Evolutionary conservation across 2,113 vertebrate species (phyloP).

Genomic region (Pluvianellus socialis): DNA sequence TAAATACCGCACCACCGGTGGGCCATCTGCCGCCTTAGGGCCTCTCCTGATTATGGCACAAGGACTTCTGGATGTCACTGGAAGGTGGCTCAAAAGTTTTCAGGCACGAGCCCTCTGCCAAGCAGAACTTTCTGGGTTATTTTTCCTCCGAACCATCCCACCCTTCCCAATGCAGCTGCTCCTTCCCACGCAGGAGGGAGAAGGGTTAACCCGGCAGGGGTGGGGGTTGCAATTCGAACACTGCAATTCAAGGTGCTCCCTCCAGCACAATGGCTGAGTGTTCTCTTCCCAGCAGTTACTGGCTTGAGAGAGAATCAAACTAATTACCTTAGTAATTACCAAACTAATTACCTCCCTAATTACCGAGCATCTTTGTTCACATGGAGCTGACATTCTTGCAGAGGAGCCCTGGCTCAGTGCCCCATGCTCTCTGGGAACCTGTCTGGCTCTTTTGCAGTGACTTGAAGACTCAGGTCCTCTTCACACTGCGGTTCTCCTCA

Average conservation of each 20-base stretch:
- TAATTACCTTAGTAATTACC: conserved; percentile 70
- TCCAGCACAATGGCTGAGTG: not conserved
- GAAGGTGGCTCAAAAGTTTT: not conserved
- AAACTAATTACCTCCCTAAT: conserved; percentile 69
- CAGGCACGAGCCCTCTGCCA: not conserved
- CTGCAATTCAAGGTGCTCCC: conserved; percentile 1
- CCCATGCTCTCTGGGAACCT: not conserved
- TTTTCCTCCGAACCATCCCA: not conserved
- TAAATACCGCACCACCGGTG: accelerated
- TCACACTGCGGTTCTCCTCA: not conserved
- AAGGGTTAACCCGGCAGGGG: not conserved
- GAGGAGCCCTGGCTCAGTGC: not conserved
- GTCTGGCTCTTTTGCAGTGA: not conserved
- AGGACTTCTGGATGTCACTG: not conserved
- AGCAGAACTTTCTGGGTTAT: accelerated
- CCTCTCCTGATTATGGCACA: not conserved
- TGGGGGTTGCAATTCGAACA: not conserved
- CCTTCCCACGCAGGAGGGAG: not conserved
- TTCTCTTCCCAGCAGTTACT: conserved; percentile 26
- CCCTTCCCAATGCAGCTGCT: not conserved
- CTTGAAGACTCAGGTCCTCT: not conserved
- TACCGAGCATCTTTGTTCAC: conserved; percentile 43
- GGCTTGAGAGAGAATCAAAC: conserved; percentile 59
- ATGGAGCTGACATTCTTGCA: not conserved
- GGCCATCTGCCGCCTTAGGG: not conserved